Conservation (phyloP, 2,888 invertebrate species). For the Sphaerophoria rueppellii region DNA sequence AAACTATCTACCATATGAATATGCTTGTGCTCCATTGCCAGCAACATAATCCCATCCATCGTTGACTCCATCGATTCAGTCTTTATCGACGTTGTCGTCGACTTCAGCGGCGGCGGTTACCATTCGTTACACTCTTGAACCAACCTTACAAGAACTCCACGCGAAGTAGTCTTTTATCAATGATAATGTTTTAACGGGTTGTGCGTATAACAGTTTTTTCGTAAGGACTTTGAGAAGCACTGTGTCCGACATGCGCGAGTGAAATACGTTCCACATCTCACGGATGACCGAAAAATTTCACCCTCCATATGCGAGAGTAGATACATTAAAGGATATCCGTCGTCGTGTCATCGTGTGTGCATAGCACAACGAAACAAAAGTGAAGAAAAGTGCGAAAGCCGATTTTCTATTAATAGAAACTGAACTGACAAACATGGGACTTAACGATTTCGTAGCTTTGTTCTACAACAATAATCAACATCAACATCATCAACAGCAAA, state of each 20-base stretch:
- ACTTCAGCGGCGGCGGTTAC: constrained; percentile 57
- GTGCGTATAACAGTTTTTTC: constrained; percentile 55
- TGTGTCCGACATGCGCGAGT: constrained; percentile 65
- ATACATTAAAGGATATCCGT: constrained; percentile 45
- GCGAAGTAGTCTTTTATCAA: constrained; percentile 53
- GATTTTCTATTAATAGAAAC: constrained; percentile 63
- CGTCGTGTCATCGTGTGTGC: constrained; percentile 10
- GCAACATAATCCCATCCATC: constrained; percentile 66
- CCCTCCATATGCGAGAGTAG: constrained; percentile 30
- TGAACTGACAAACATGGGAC: constrained; percentile 77
- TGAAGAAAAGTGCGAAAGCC: constrained; percentile 59
- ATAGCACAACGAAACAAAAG: constrained; percentile 35
- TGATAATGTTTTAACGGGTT: constrained; percentile 20
- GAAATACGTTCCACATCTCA: constrained; percentile 64
- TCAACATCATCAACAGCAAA: constrained; percentile 43
- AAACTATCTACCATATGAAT: constrained; percentile 40
- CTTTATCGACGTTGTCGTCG: constrained; percentile 54
- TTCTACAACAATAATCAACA: constrained; percentile 77
- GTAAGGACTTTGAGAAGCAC: constrained; percentile 56
- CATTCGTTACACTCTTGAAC: constrained; percentile 35
- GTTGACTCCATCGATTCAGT: constrained; percentile 71
- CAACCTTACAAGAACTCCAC: constrained; percentile 21
- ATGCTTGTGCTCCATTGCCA: constrained; percentile 26
- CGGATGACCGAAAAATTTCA: constrained; percentile 21
- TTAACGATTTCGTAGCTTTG: constrained; percentile 82